phyloP scores from a whole-genome alignment of 1,140 invertebrate genomes.

The Cephus cinctus region DNA sequence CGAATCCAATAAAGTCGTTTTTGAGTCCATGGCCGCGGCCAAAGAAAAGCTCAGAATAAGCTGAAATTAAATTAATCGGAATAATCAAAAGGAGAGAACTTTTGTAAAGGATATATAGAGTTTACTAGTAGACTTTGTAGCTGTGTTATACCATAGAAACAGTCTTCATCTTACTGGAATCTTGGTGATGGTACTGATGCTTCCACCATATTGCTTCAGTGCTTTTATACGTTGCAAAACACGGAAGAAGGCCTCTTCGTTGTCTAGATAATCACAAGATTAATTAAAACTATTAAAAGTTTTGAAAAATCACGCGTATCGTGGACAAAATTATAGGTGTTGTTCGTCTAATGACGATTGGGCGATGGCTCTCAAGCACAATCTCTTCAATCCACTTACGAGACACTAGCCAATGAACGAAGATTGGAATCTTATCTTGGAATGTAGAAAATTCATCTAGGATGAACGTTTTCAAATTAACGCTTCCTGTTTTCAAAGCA shows the following conservation, averaged over 20 bases:
- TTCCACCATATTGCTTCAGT: constrained; percentile 16
- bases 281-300: constrained; percentile 43
- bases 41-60: constrained; percentile 17
- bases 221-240: constrained; percentile 40
- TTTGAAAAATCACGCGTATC: constrained; percentile 21
- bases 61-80: neutral
- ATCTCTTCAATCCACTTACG: constrained; percentile 18
- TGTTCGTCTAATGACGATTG: constrained; percentile 40
- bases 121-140: neutral
- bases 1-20: constrained; percentile 7
- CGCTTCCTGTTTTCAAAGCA: neutral
- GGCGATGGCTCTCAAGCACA: constrained; percentile 24
- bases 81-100: neutral
- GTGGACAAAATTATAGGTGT: constrained; percentile 38
- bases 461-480: neutral
- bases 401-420: constrained; percentile 21
- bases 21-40: constrained; percentile 19
- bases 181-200: constrained; percentile 24
- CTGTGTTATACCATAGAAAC: constrained; percentile 30
- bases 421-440: constrained; percentile 26
- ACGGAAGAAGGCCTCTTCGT: constrained; percentile 13
- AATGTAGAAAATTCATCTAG: constrained; percentile 34
- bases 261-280: constrained; percentile 28
- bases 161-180: constrained; percentile 38
- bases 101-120: constrained; percentile 5